phyloP scores from a whole-genome alignment of 2,888 invertebrate species.

The Enchytraeus crypticus region DNA sequence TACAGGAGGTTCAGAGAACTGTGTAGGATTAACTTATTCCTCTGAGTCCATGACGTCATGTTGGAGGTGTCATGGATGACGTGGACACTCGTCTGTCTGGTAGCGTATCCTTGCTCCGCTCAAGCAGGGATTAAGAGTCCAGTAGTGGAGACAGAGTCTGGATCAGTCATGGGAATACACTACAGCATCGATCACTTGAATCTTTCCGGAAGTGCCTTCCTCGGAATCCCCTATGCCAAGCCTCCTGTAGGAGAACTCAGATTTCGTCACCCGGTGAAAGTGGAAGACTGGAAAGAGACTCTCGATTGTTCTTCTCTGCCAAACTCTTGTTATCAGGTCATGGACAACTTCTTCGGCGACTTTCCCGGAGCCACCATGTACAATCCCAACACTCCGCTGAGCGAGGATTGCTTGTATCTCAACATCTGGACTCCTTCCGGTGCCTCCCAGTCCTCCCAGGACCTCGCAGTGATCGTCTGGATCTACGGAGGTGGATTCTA shows the following conservation, averaged over 20 bases:
- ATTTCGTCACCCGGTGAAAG: constrained; percentile 38
- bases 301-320: constrained; percentile 57
- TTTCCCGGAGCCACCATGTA: constrained; percentile 20
- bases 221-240: constrained; percentile 47
- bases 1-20: too few species aligned
- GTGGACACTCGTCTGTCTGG: too few species aligned
- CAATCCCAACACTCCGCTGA: constrained; percentile 16
- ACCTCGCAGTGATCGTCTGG: constrained; percentile 63
- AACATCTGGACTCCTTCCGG: constrained; percentile 85
- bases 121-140: background rate
- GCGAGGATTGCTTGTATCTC: constrained; percentile 89
- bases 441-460: constrained; percentile 32
- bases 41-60: too few species aligned
- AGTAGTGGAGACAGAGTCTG: background rate
- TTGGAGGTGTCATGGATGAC: too few species aligned
- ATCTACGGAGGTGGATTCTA: constrained; percentile 62
- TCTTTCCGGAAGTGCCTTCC: constrained; percentile 34
- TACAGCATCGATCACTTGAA: constrained; percentile 2
- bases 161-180: constrained; percentile 5
- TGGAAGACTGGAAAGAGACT: constrained; percentile 53
- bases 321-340: constrained; percentile 23
- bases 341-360: constrained; percentile 20
- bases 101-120: too few species aligned
- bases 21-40: too few species aligned
- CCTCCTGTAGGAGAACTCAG: constrained; percentile 57